A percentile compares a stretch with the other conserved stretches of the same genome.
Evolutionary conservation across 1,140 invertebrate species (phyloP).

Genomic region (Idris sp.): DNA sequence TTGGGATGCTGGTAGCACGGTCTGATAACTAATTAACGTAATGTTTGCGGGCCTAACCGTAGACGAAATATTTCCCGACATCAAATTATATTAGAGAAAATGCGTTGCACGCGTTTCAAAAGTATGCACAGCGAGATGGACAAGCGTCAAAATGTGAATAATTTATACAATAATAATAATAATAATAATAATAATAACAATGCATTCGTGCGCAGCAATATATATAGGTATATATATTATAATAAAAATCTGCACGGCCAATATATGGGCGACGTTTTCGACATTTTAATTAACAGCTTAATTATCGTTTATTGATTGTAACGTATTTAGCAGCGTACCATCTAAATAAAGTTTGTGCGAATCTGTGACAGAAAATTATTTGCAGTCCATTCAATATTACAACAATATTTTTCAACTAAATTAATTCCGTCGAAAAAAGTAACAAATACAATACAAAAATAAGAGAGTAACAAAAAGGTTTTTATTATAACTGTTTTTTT

Average conservation of each 20-base stretch:
- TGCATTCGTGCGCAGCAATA: too few relatives aligned
- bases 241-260: background rate
- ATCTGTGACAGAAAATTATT: too few relatives aligned
- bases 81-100: slow-evolving; percentile 58
- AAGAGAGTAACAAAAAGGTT: too few relatives aligned
- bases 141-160: slow-evolving; percentile 38
- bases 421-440: too few relatives aligned
- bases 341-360: too few relatives aligned
- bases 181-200: slow-evolving; percentile 15
- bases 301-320: slow-evolving; percentile 5
- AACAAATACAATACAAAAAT: too few relatives aligned
- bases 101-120: slow-evolving; percentile 29
- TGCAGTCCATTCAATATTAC: too few relatives aligned
- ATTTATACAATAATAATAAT: slow-evolving; percentile 5
- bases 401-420: too few relatives aligned
- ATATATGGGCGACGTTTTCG: background rate
- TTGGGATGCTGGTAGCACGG: slow-evolving; percentile 60
- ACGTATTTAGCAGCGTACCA: too few relatives aligned
- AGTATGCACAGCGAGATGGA: slow-evolving; percentile 44
- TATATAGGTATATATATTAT: too few relatives aligned
- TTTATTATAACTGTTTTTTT: too few relatives aligned
- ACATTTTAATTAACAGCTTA: background rate
- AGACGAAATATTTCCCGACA: slow-evolving; percentile 62
- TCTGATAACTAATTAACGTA: slow-evolving; percentile 68
- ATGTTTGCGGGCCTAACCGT: slow-evolving; percentile 63